Evolutionary conservation across 2,888 invertebrate genomes (phyloP).

Genomic region (Cacoxenus indagator): DNA sequence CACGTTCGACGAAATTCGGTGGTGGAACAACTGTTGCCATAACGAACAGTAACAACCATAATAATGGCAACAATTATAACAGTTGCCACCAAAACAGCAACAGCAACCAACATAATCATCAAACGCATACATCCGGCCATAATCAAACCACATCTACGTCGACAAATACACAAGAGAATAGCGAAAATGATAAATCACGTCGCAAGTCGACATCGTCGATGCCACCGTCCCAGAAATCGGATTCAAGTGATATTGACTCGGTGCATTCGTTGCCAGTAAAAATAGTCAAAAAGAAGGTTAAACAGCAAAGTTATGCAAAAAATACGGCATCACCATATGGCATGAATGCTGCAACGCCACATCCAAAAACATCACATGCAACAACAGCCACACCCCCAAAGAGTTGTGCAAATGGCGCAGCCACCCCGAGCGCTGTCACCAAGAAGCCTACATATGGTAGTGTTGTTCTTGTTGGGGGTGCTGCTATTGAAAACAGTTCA

Average conservation of each 20-base stretch:
- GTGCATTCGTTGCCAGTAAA: conserved; percentile 86
- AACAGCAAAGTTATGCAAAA: conserved; percentile 31
- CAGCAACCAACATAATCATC: conserved; percentile 16
- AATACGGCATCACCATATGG: neutral
- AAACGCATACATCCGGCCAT: neutral
- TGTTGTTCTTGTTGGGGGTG: no score
- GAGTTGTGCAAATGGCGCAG: conserved; percentile 18
- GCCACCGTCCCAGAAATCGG: conserved; percentile 88
- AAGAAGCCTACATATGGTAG: no score
- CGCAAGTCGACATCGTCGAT: conserved; percentile 83
- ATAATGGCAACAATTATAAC: neutral
- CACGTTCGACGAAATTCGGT: neutral
- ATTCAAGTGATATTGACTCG: conserved; percentile 85
- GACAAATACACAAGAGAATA: conserved; percentile 34
- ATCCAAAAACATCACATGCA: conserved; percentile 33
- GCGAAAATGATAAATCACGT: conserved; percentile 67
- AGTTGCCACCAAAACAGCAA: neutral
- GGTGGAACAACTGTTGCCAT: no score
- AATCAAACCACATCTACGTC: conserved; percentile 33
- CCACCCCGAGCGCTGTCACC: no score
- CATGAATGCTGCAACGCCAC: neutral
- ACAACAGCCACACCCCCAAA: conserved; percentile 45
- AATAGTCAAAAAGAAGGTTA: conserved; percentile 61
- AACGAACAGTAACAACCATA: neutral
- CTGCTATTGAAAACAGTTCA: no score